Evolutionary conservation across 1,140 invertebrate genomes (phyloP).

Genomic region (Battus philenor): DNA sequence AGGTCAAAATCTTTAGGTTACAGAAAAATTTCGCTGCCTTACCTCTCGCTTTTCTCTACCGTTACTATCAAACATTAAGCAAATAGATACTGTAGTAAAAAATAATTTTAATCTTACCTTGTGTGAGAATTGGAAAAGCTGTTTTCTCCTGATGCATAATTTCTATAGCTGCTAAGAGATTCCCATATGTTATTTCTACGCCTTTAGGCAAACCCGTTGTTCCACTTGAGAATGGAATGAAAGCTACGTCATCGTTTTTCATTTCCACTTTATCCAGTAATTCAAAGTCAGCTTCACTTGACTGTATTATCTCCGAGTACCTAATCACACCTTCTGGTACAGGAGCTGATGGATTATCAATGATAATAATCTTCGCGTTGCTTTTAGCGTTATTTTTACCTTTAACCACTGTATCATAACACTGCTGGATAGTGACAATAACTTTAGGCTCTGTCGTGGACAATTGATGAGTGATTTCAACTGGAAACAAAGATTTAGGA

Average conservation of each 20-base stretch:
- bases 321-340: slow-evolving; percentile 65
- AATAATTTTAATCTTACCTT: slow-evolving; percentile 43
- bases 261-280: slow-evolving; percentile 50
- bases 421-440: slow-evolving; percentile 78
- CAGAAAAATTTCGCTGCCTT: too few relatives aligned
- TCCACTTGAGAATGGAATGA: slow-evolving; percentile 88
- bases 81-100: too few relatives aligned
- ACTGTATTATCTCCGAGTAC: slow-evolving; percentile 71
- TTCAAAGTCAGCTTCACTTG: slow-evolving; percentile 42
- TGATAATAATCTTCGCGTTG: slow-evolving; percentile 64
- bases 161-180: slow-evolving; percentile 82
- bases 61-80: too few relatives aligned
- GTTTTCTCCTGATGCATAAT: slow-evolving; percentile 36
- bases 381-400: slow-evolving; percentile 46
- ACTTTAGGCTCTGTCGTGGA: slow-evolving; percentile 77
- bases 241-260: slow-evolving; percentile 69
- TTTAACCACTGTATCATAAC: slow-evolving; percentile 54
- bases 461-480: slow-evolving; percentile 83
- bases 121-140: slow-evolving; percentile 31
- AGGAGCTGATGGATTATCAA: slow-evolving; percentile 37
- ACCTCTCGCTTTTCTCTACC: too few relatives aligned
- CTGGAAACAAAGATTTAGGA: too few relatives aligned
- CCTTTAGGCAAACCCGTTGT: slow-evolving; percentile 95
- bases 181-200: slow-evolving; percentile 89
- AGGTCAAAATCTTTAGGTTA: too few relatives aligned